Evolutionary conservation across 35 echinoderm and acorn worm genomes (phyloP).

Genomic region (Stichopus chloronotus): DNA sequence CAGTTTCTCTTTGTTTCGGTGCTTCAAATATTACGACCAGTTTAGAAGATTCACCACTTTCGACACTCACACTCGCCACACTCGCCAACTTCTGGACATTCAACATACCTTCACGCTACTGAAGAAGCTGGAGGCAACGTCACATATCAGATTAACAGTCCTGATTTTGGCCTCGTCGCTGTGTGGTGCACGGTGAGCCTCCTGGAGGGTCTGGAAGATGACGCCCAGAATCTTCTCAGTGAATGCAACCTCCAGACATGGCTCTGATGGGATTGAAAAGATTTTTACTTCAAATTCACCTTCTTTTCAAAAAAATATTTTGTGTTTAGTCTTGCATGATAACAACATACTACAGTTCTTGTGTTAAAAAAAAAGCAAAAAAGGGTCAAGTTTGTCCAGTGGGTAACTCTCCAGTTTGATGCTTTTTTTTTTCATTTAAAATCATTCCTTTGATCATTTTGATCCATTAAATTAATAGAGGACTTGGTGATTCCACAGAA

Average conservation of each 20-base stretch:
- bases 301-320: background rate
- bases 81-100: background rate
- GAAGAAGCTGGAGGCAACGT: conserved; percentile 87
- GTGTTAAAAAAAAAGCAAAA: background rate
- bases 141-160: conserved; percentile 92
- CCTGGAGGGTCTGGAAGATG: conserved; percentile 65
- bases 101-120: conserved; percentile 73
- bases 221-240: conserved; percentile 74
- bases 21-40: too few relatives aligned
- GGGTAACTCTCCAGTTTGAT: too few relatives aligned
- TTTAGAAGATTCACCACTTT: too few relatives aligned
- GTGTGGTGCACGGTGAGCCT: conserved; percentile 44
- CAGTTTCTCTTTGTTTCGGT: too few relatives aligned
- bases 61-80: too few relatives aligned
- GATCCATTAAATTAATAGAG: too few relatives aligned
- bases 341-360: background rate
- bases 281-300: background rate
- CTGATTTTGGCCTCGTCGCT: conserved; percentile 43
- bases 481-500: too few relatives aligned
- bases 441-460: too few relatives aligned
- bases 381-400: too few relatives aligned
- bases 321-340: background rate
- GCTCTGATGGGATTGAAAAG: conserved; percentile 58
- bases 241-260: conserved; percentile 58
- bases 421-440: too few relatives aligned